These are phyloP conservation scores for Drosophila mercatorum DNA, from an alignment of 2,888 invertebrate species.

Conservation along the genomic window DNA sequence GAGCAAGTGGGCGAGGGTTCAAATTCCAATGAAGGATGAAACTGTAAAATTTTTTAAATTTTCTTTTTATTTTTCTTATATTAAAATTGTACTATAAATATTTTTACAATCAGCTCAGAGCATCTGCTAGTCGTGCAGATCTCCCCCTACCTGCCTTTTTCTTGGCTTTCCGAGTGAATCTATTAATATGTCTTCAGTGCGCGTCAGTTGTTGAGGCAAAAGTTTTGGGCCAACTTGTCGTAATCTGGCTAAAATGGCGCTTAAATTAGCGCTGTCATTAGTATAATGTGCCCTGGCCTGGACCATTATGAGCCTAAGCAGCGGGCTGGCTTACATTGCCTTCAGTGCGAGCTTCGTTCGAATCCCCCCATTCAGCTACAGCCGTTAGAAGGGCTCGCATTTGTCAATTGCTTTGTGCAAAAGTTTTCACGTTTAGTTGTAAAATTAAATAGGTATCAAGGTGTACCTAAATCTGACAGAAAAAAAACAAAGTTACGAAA, in stretches of 20 bases:
- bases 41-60: too few species aligned
- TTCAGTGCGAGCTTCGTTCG: slow-evolving; percentile 13
- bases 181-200: slow-evolving; percentile 64
- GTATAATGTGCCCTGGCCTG: slow-evolving; percentile 33
- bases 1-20: too few species aligned
- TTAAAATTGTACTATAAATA: not conserved
- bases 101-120: too few species aligned
- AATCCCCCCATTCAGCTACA: not conserved
- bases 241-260: slow-evolving; percentile 52
- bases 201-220: slow-evolving; percentile 48
- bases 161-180: slow-evolving; percentile 11
- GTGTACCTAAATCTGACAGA: slow-evolving; percentile 52
- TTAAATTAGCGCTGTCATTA: slow-evolving; percentile 74
- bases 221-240: slow-evolving; percentile 38
- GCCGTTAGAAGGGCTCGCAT: slow-evolving; percentile 12
- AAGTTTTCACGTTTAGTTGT: slow-evolving; percentile 48
- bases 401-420: slow-evolving; percentile 45
- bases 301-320: slow-evolving; percentile 17
- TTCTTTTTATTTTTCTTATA: not conserved
- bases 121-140: not conserved
- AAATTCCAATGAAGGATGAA: too few species aligned
- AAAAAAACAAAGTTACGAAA: not conserved
- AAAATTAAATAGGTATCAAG: slow-evolving; percentile 68
- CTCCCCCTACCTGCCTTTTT: too few species aligned
- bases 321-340: slow-evolving; percentile 24